Conservation (phyloP, 2,888 invertebrate genomes). For the Tachina lurida region DNA sequence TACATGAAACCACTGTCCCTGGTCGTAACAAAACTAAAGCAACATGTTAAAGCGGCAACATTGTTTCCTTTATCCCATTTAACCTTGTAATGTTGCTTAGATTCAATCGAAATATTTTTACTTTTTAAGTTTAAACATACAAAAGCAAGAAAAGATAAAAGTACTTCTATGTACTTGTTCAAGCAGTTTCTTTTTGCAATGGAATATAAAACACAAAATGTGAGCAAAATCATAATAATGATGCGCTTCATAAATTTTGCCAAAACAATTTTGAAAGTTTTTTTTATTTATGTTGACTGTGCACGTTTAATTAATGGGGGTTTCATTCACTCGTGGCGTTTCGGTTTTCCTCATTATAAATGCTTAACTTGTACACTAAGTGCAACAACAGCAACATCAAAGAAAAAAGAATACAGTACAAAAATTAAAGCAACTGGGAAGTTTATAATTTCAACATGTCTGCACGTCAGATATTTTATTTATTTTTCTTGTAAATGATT, state of each 20-base stretch:
- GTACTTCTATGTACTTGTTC: neutral
- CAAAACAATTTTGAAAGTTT: slow-evolving; percentile 76
- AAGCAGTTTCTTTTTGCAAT: slow-evolving; percentile 10
- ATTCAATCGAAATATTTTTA: neutral
- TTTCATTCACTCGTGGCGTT: slow-evolving; percentile 37
- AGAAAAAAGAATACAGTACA: neutral
- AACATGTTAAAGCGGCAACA: neutral
- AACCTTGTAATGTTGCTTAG: neutral
- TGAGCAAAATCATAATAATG: slow-evolving; percentile 73
- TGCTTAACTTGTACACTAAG: slow-evolving; percentile 40
- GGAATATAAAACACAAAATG: slow-evolving; percentile 53
- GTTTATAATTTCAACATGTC: slow-evolving; percentile 45
- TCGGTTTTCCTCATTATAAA: slow-evolving; percentile 57
- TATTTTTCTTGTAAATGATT: slow-evolving; percentile 24
- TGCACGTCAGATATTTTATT: slow-evolving; percentile 57
- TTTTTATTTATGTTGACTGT: slow-evolving; percentile 61
- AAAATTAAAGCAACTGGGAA: slow-evolving; percentile 64
- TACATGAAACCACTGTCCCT: too few species aligned
- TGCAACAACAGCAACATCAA: slow-evolving; percentile 17
- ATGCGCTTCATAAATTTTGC: slow-evolving; percentile 79
- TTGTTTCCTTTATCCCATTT: neutral
- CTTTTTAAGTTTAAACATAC: slow-evolving; percentile 5
- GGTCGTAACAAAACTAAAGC: neutral
- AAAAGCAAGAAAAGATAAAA: neutral
- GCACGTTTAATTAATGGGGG: slow-evolving; percentile 47